Evolutionary conservation across 1,140 invertebrate species (phyloP).

Genomic region (Macrostomum lignano): DNA sequence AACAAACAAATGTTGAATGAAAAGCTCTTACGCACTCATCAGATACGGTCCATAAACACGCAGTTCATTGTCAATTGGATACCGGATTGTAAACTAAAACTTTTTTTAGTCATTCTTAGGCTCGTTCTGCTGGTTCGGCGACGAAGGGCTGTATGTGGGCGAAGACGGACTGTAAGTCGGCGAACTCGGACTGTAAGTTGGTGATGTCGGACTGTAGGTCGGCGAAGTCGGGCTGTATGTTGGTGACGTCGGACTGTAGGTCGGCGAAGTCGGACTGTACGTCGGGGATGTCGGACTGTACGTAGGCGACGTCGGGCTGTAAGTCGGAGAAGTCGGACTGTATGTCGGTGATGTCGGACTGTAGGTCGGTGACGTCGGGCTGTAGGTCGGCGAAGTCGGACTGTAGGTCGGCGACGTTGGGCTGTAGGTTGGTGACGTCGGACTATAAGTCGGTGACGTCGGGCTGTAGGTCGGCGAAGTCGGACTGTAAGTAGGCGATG

Average conservation of each 20-base stretch:
- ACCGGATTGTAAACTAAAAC: too few relatives aligned
- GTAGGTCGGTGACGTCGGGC: conserved; percentile 46
- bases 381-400: conserved; percentile 32
- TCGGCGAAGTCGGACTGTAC: conserved; percentile 35
- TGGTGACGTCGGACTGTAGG: conserved; percentile 10
- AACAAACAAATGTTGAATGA: too few relatives aligned
- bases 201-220: conserved; percentile 43
- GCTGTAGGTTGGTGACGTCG: conserved; percentile 46
- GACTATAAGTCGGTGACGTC: conserved; percentile 52
- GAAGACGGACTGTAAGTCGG: conserved; percentile 42
- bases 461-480: conserved; percentile 49
- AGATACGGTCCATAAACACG: too few relatives aligned
- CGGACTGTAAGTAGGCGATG: conserved; percentile 39
- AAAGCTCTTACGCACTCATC: too few relatives aligned
- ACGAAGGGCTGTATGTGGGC: conserved; percentile 47
- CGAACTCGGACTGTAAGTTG: conserved; percentile 36
- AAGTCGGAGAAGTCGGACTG: conserved; percentile 46
- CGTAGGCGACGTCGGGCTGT: conserved; percentile 32
- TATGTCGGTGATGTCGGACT: conserved; percentile 51
- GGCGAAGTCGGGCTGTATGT: conserved; percentile 37
- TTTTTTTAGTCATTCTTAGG: too few relatives aligned
- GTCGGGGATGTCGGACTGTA: conserved; percentile 17
- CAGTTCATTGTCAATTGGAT: too few relatives aligned
- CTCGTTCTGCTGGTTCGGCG: conserved; percentile 52
- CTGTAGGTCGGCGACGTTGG: conserved; percentile 32